Evolutionary conservation across 2,888 invertebrate genomes (phyloP), one percentile per base, ranked within the genome.

Genomic region (Coelogynopora nodosa): DNA sequence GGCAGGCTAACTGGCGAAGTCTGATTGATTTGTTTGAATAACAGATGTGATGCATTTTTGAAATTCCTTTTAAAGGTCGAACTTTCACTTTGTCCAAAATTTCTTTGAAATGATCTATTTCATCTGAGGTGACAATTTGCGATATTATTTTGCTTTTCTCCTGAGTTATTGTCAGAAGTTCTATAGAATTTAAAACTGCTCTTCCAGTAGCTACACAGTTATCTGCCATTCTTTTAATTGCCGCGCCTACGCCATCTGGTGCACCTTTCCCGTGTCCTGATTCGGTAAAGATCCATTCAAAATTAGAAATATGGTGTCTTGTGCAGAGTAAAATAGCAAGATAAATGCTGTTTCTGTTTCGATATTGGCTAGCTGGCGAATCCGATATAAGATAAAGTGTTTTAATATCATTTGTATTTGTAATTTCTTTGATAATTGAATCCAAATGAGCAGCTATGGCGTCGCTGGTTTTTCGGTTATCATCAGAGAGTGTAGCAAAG

Each of bases 1-100:
- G 74, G 74, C 74, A 74, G 74, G 74, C 74, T 74, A 74, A 74
- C 74, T 74, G 74, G 74, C 74, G 74, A 74, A 74, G 74, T 74
- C 23, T 74, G 74, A 5, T 74, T 74, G 74, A 74, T 74, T 74
- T 74, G 74, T 74, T 74, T 74, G 74, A 74, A 74, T 74, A 74
- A 74, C 74, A 74, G 27, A 74, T 74, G 5, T 23, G 74, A 74
- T 13, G 74, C 74, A 74, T 74, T 74, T 74, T 74, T 26, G 74
- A 74, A 74, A 74, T 74, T 74, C 23, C 74, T 23, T 74, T 74
- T 74, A 74, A 23, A 74, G 74, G 74, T 74, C 27, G 74, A 74
- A 74, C 74, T 74, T 74, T 74, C 18, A 49, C 23, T 74, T 74
- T 74, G 18, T 74, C 74, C 74, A 74, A 74, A 74, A 74, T 74